Evolutionary conservation across 2,888 invertebrate species (phyloP).

Genomic region (Drosophila siamana): DNA sequence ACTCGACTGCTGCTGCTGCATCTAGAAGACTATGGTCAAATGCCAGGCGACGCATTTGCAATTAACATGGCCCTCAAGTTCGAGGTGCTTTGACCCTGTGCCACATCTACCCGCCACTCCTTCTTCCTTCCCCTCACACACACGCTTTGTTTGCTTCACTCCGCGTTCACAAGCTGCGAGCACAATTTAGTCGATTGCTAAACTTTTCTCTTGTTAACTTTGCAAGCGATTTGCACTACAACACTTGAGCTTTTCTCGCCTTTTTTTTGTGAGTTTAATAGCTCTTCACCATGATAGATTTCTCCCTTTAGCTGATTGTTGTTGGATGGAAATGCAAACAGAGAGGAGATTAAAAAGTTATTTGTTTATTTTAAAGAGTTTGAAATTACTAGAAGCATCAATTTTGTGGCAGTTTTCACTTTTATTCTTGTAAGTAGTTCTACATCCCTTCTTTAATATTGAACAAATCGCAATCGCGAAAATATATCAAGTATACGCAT

Average conservation of each 20-base stretch:
- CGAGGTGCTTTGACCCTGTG: constrained; percentile 37
- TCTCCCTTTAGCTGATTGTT: background rate
- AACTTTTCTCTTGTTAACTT: constrained; percentile 1
- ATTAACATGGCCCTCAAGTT: constrained; percentile 10
- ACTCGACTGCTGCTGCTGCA: background rate
- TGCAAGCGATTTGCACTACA: background rate
- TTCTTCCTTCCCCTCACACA: background rate
- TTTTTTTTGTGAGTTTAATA: background rate
- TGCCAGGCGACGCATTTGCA: constrained; percentile 28
- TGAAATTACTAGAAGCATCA: no score
- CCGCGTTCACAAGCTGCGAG: background rate
- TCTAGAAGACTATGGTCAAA: constrained; percentile 20
- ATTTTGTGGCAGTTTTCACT: no score
- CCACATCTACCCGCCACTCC: background rate
- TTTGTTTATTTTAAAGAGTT: no score
- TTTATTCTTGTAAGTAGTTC: no score
- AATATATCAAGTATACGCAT: no score
- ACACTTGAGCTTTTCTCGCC: background rate
- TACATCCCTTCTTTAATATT: no score
- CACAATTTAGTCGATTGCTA: constrained; percentile 1
- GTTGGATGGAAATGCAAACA: no score
- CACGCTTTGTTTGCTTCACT: background rate
- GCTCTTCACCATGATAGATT: background rate
- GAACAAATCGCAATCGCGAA: no score
- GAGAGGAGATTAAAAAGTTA: no score